phyloP scores from a whole-genome alignment of 2,888 invertebrate species.

The Chrysolina americana region DNA sequence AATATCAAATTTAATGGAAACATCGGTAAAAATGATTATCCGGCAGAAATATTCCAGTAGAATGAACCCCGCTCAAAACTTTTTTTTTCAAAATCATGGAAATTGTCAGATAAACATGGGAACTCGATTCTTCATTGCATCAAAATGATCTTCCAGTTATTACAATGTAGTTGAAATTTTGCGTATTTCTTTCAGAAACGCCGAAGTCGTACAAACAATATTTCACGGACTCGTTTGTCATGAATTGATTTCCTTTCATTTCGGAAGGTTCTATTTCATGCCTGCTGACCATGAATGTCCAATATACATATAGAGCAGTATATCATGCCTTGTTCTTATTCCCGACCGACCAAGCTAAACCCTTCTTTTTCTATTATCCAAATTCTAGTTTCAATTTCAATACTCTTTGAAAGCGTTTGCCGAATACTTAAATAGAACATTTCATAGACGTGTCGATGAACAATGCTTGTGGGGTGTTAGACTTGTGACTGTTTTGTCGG shows the following conservation, averaged over 20 bases:
- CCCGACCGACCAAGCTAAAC: not conserved
- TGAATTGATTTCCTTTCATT: not conserved
- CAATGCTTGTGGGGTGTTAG: constrained; percentile 34
- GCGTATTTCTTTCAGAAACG: not conserved
- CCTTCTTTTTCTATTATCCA: constrained; percentile 2
- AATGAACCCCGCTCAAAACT: too few species aligned
- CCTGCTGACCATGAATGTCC: constrained; percentile 8
- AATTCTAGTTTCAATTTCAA: constrained; percentile 9
- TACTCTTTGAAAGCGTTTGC: constrained; percentile 6
- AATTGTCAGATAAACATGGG: too few species aligned
- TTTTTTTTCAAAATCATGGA: too few species aligned
- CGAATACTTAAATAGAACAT: constrained; percentile 22
- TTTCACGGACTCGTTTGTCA: not conserved
- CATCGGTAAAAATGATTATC: too few species aligned
- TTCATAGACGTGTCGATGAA: constrained; percentile 41
- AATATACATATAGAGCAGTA: constrained; percentile 5
- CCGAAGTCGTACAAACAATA: not conserved
- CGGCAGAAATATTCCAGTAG: too few species aligned
- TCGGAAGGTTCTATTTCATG: constrained; percentile 17
- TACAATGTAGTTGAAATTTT: not conserved
- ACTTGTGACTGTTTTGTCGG: constrained; percentile 36
- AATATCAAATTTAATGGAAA: too few species aligned
- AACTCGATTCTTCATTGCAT: too few species aligned
- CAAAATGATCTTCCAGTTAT: not conserved
- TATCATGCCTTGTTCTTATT: constrained; percentile 11